Base-by-base conservation (phyloP, 2,888 invertebrate species). In the Tridacna crocea region DNA sequence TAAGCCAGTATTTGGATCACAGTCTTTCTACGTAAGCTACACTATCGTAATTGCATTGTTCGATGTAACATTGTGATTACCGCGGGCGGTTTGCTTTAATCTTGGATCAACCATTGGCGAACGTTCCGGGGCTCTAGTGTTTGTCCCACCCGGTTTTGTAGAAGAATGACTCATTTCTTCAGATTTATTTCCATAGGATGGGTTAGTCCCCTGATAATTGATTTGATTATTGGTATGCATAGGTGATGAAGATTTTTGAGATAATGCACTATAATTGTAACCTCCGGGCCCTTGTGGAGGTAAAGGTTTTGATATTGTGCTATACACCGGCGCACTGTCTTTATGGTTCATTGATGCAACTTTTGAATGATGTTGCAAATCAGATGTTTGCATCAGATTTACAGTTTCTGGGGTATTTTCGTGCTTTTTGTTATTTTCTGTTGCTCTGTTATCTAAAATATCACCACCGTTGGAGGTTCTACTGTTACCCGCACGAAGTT, bases 31-130 rank as follows among this genome's bases (percentile, higher is more conserved):
- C 60, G 47, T 2, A 26, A 63, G 36, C 86, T 88, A 91, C 79
- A 92, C 92, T 73, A 91, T 91, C 0, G 91, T 92, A n/a, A 92
- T 91, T 51, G 92, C 91, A 75, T 92, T 92, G 73, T 89, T 91
- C 68, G 90, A 88, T 80, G 85, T 78, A 68, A 82, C 80, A 79
- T 87, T 85, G 77, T 88, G 84, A 79, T 87, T 82, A 36, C 75
- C 75, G 58, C 84, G 82, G 60, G 85, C 79, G 83, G 87, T 72
- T 80, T 73, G 76, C 81, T 87, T 75, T 68, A 80, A 58, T 77
- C 86, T 75, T 46, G 86, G 72, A 55, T 81, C 83, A 55, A 74
- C 66, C 61, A 83, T 73, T 36, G 84, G 82, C 10, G 79, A 80
- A 51, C 77, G 68, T 22, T 86, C 81, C 66, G 80, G 80, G 26